Evolutionary conservation across 2,113 vertebrate species (phyloP).

Genomic region (Zosterops japonicus): DNA sequence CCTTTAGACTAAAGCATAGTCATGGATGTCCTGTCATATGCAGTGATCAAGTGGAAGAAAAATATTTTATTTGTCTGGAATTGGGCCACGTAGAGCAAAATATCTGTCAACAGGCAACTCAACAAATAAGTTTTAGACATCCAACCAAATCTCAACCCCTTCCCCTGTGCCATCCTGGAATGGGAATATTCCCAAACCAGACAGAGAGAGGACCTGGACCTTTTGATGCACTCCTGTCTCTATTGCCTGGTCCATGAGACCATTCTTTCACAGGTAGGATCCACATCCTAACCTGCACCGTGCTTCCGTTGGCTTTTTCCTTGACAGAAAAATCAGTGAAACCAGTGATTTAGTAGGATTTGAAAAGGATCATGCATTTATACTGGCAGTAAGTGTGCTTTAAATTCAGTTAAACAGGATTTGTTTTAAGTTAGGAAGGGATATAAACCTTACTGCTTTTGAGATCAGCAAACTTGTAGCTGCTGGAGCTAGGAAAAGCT

Average conservation of each 20-base stretch:
- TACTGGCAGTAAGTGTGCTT: background rate
- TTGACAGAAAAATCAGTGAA: background rate
- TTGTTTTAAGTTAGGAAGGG: constrained; percentile 20
- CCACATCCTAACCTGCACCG: background rate
- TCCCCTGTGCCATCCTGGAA: background rate
- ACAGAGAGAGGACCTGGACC: background rate
- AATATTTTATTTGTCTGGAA: background rate
- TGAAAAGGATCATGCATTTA: constrained; percentile 22
- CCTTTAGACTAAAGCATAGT: background rate
- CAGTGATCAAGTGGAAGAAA: background rate
- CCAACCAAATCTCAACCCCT: background rate
- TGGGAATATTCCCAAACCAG: background rate
- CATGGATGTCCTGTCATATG: background rate
- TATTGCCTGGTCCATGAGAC: background rate
- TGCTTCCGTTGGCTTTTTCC: background rate
- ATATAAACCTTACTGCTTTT: constrained; percentile 5
- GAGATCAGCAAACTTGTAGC: background rate
- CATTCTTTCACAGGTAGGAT: background rate
- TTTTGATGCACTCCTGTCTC: background rate
- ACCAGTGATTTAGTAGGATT: constrained; percentile 36
- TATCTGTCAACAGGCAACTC: background rate
- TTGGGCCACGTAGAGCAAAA: background rate
- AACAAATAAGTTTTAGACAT: background rate
- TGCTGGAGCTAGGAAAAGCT: background rate
- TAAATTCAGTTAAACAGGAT: constrained; percentile 41